Evolutionary conservation across 2,888 invertebrate species (phyloP), one percentile per base, ranked within the genome.

Genomic region (Ophion ventricosus): DNA sequence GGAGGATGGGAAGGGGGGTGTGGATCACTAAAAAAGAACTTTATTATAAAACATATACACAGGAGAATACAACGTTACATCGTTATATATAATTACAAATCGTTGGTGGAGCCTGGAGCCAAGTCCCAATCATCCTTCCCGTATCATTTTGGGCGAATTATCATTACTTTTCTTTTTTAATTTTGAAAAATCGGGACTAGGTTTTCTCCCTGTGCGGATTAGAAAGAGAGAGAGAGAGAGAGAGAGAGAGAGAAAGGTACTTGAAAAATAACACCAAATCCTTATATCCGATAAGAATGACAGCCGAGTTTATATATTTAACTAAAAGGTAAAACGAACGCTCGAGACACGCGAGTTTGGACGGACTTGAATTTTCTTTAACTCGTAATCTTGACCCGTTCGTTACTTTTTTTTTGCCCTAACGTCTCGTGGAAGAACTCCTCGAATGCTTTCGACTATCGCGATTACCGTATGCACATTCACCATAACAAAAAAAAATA

Each of bases 31-130:
- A 20, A 20, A 20, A 25, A 29, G 76, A 85, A 76, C 85, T 80
- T 87, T 85, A 86, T 85, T 84, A 87, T 86, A 80, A 88, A 81
- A 87, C 87, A 86, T 87, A 85, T 88, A 89, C 87, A 86, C 82
- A 85, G 83, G 86, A 69, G 69, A 82, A 87, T 74, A 90, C 87
- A 82, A 89, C 87, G 83, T 87, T 88, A 83, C 89, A 88, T 75
- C 70, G 83, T n/a, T n/a, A 69, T 56, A 85, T 67, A 87, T 82
- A 87, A 87, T 86, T 85, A 86, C 85, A 87, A 80, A 72, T 76
- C 75, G 73, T 82, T 79, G 35, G 79, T 49, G 81, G 72, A 57
- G 61, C n/a, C 54, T 67, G 78, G 74, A 56, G 17, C 80, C 72
- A 85, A 83, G 74, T 67, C 77, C 80, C 66, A 82, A 86, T 70